Conservation (phyloP, 2,797 vertebrate genomes). For the Aphelocoma californica region DNA sequence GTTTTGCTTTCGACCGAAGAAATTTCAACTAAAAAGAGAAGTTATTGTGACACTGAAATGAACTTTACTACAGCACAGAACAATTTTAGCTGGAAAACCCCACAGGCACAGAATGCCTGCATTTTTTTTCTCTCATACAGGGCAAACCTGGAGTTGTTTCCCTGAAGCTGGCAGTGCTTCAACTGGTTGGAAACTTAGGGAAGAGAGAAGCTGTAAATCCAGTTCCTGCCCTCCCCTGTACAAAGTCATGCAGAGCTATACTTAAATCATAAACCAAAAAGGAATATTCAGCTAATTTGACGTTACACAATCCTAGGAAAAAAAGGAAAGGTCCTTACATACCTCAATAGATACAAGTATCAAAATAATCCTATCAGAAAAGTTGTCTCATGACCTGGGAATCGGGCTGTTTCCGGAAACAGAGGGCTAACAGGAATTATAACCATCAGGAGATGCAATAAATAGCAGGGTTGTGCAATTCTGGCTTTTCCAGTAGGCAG, state of each 20-base stretch:
- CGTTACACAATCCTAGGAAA: fast-evolving
- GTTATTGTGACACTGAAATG: neutral
- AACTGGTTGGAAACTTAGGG: neutral
- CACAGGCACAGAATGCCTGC: neutral
- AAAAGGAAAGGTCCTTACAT: neutral
- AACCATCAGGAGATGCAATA: neutral
- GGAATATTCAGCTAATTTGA: neutral
- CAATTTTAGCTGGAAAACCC: neutral
- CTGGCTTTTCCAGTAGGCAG: neutral
- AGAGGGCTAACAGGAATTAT: neutral
- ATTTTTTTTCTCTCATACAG: neutral
- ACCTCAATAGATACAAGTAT: neutral
- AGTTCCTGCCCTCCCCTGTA: neutral
- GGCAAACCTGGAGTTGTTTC: neutral
- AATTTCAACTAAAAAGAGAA: neutral
- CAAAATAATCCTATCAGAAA: neutral
- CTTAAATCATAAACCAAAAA: neutral
- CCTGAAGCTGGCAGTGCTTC: neutral
- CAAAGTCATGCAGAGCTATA: neutral
- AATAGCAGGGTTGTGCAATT: neutral
- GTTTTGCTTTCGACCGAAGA: neutral
- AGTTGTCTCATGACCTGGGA: neutral
- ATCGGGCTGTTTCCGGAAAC: neutral
- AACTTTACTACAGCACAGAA: neutral
- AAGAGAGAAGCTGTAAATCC: neutral